Base-by-base conservation (phyloP, 1,140 invertebrate genomes). In the Yoshiicerus persimilis region DNA sequence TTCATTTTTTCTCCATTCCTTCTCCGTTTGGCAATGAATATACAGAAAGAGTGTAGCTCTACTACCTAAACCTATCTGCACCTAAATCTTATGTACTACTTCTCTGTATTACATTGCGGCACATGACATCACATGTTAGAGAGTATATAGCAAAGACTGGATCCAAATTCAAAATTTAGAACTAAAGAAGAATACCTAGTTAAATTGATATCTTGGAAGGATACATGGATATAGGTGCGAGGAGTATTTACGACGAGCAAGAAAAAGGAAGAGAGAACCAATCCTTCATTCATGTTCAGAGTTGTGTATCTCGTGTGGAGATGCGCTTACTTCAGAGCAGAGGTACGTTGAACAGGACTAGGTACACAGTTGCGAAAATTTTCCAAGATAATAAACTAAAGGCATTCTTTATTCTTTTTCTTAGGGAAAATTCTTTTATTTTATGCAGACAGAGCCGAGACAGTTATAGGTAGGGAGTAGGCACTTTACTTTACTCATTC, bases 401-500 rank as follows among this genome's bases (percentile, higher is more conserved):
- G 75, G 75, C 75, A 80, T 80, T 32, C 75, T 80, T 32, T 80
- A 36, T 80, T 80, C 47, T 36, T 80, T 80, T 80, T 80, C 34
- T 80, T n/a, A 38, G 32, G 11, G 32, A 32, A n/a, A 80, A 80
- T 80, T 23, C 32, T 38, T 34, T 80, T 80, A 80, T 80, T 80
- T 80, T 80, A 80, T 80, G 75, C 75, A 80, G 75, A 80, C 75
- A 80, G 75, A 80, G 34, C 75, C 30, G 75, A 34, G 75, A 80
- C 75, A 80, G 75, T 80, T 80, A 80, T 80, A 80, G 66, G 75
- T 80, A 80, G 75, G 75, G 2, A 70, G 25, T 80, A 38, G 75
- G n/a, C 75, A 80, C 75, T 80, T 80, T 80, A 80, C 30, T 80
- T 80, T 80, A 80, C 30, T 80, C 38, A 80, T 80, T 80, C 75